These are phyloP conservation scores for Thymelicus sylvestris DNA, from an alignment of 2,888 invertebrate species.

Conservation along the genomic window DNA sequence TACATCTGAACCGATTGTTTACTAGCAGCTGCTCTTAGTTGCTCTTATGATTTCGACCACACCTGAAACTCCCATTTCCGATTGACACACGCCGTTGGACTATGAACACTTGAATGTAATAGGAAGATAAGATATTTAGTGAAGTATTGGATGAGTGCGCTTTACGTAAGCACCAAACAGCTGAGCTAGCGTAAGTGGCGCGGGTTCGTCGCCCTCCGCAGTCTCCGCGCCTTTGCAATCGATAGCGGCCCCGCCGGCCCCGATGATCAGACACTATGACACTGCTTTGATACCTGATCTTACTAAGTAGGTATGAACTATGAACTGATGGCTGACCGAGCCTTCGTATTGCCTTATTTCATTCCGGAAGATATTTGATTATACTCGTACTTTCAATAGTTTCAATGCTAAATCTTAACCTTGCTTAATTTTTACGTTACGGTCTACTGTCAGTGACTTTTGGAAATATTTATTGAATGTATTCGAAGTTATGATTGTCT, in stretches of 20 bases:
- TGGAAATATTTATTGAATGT: too few relatives aligned
- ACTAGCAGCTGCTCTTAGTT: too few relatives aligned
- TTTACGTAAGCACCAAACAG: slow-evolving; percentile 32
- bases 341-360: not conserved
- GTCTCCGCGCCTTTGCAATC: slow-evolving; percentile 64
- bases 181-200: slow-evolving; percentile 38
- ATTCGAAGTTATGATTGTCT: not conserved
- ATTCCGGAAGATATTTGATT: not conserved
- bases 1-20: too few relatives aligned
- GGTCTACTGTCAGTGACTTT: not conserved
- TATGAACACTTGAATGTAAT: not conserved
- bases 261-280: slow-evolving; percentile 34
- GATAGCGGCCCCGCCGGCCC: slow-evolving; percentile 52
- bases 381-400: not conserved
- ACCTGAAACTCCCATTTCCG: not conserved
- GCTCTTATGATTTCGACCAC: too few relatives aligned
- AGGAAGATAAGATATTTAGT: slow-evolving; percentile 6
- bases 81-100: not conserved
- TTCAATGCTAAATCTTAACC: not conserved
- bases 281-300: slow-evolving; percentile 25
- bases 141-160: slow-evolving; percentile 20
- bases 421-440: not conserved
- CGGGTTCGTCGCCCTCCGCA: slow-evolving; percentile 51
- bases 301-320: not conserved
- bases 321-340: not conserved